These are phyloP conservation scores for Parnassius smintheus DNA, from an alignment of 2,888 invertebrate genomes.

Conservation along the genomic window DNA sequence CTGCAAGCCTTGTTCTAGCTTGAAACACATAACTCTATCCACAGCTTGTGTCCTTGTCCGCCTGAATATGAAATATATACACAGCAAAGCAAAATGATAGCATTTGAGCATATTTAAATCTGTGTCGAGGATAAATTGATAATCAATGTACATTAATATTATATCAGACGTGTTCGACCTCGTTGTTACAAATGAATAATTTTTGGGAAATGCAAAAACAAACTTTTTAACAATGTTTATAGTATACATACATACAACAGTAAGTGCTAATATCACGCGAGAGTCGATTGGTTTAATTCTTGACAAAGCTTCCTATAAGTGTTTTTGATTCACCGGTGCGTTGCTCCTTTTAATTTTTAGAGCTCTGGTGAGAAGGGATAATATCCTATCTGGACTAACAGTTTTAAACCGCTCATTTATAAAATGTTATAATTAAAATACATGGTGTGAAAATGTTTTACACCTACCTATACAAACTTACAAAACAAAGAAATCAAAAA, in stretches of 20 bases:
- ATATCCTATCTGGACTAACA: slow-evolving; percentile 4
- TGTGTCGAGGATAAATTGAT: slow-evolving; percentile 13
- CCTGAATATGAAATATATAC: slow-evolving; percentile 17
- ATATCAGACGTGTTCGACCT: slow-evolving; percentile 14
- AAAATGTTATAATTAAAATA: no score
- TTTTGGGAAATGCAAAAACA: slow-evolving; percentile 7
- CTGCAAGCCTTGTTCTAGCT: slow-evolving; percentile 5
- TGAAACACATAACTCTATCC: slow-evolving; percentile 1
- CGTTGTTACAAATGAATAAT: slow-evolving; percentile 14
- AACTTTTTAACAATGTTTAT: slow-evolving; percentile 11
- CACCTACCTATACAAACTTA: no score
- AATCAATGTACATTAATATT: slow-evolving; percentile 8
- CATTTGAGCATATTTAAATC: slow-evolving; percentile 17
- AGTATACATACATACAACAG: neutral
- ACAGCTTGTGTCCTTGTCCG: slow-evolving; percentile 12
- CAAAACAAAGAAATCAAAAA: no score
- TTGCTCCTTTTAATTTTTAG: slow-evolving; percentile 14
- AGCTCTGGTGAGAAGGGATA: slow-evolving; percentile 1
- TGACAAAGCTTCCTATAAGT: slow-evolving; percentile 23
- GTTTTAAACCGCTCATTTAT: no score
- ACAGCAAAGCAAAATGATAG: slow-evolving; percentile 4
- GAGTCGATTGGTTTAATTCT: slow-evolving; percentile 12
- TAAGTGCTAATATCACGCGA: slow-evolving; percentile 10
- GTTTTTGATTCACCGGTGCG: slow-evolving; percentile 21
- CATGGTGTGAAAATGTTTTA: no score